phyloP scores from a whole-genome alignment of 2,888 invertebrate genomes.

The Parnassius smintheus region DNA sequence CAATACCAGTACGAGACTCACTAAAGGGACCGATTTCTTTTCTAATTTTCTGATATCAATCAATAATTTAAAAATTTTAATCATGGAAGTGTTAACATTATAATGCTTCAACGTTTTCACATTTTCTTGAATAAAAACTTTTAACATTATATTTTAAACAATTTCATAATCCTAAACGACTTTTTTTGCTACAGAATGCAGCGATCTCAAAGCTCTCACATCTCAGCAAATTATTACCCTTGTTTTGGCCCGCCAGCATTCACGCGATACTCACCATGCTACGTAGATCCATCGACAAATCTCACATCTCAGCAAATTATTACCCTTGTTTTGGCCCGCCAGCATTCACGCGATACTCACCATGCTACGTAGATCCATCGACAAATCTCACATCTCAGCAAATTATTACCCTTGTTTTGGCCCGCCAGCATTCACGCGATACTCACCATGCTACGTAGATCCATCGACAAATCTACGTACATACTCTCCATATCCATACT shows the following conservation, averaged over 20 bases:
- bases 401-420: background rate
- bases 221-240: background rate
- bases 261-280: constrained; percentile 3
- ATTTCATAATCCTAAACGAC: too few species aligned
- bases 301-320: background rate
- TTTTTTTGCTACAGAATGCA: constrained; percentile 1
- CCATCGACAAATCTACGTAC: background rate
- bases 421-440: background rate
- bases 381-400: background rate
- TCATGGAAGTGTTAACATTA: too few species aligned
- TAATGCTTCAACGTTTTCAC: too few species aligned
- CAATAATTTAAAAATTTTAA: too few species aligned
- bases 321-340: constrained; percentile 1
- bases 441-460: background rate
- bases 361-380: background rate
- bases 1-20: too few species aligned
- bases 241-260: constrained; percentile 2
- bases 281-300: background rate
- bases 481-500: constrained; percentile 2
- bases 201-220: background rate
- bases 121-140: too few species aligned
- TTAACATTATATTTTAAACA: too few species aligned
- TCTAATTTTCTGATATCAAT: too few species aligned
- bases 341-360: constrained; percentile 3
- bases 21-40: too few species aligned